Evolutionary conservation across 2,797 vertebrate genomes (phyloP), one percentile per base, ranked within the genome.

Genomic region (Mareca penelope): DNA sequence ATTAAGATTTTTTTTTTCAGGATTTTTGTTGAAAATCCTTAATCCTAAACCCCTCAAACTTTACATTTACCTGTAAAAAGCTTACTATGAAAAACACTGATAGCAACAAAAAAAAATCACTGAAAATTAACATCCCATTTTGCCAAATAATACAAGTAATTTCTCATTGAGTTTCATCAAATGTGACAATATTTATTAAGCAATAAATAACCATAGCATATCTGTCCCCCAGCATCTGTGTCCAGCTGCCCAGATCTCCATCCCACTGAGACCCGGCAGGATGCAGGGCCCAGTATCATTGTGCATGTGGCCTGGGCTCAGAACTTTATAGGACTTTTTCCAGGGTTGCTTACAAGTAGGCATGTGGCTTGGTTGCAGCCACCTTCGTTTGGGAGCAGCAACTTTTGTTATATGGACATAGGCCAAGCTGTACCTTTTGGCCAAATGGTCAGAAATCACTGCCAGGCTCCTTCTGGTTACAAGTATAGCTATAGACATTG

Each of bases 131-230:
- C 6, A 18, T 55, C 48, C 3, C 3, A 7, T 61, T 73, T 83
- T 63, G 26, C 14, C 61, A 29, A 61, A 19, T 80, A 33, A 59
- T 61, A 55, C 0, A 3, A 13, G 15, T 24, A 37, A 6, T 85
- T 65, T 69, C 61, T 24, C 4, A 18, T 23, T 52, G 22, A 64
- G 19, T 59, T 31, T 23, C 19, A 69, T n/a, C 29, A 53, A 67
- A 80, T 5, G 13, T 50, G 26, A 89, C n/a, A 35, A 11, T 37
- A 69, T 42, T 87, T 89, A 57, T 67, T 42, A 78, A 60, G 22
- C 10, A 64, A 86, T 59, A 81, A 26, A 55, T 1, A 2, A 53
- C 42, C 24, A 33, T 0, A 0, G 44, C 48, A 44, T 23, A 31
- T 52, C 55, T 95, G 18, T 64, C 18, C 21, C 39, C 23, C 35